Percentiles rank a stretch among this genome's conserved stretches.
Evolutionary conservation across 1,140 invertebrate species (phyloP).

Genomic region (Diorhabda carinulata): DNA sequence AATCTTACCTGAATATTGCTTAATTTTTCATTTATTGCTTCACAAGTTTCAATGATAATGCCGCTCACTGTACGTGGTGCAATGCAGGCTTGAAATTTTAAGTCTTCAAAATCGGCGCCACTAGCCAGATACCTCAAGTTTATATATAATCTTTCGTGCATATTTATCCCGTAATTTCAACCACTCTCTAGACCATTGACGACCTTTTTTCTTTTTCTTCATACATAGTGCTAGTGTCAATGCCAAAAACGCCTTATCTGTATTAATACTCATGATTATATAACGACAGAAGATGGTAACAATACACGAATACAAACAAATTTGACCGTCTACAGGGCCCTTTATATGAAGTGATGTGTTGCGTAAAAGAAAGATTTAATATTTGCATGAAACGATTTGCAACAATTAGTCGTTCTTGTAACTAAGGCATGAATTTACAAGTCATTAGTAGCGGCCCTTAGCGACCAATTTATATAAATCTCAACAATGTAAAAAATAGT

Average conservation of each 20-base stretch:
- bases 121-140: conserved; percentile 15
- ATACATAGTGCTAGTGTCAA: conserved; percentile 13
- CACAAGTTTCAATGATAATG: conserved; percentile 14
- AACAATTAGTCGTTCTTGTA: no score
- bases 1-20: conserved; percentile 14
- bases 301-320: conserved; percentile 13
- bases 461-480: no score
- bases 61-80: conserved; percentile 4
- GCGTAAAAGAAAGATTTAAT: no score
- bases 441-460: no score
- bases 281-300: conserved; percentile 14
- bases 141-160: conserved; percentile 8
- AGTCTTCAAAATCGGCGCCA: conserved; percentile 4
- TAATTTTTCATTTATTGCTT: conserved; percentile 17
- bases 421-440: no score
- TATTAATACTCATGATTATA: conserved; percentile 11
- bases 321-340: conserved; percentile 11
- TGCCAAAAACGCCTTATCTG: conserved; percentile 14
- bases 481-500: no score
- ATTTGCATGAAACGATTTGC: no score
- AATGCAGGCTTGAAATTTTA: conserved; percentile 12
- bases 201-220: conserved; percentile 12
- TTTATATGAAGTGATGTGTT: not conserved
- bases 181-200: conserved; percentile 1
- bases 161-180: not conserved